phyloP scores from a whole-genome alignment of 1,140 invertebrate genomes.

The Ganaspis sp. region DNA sequence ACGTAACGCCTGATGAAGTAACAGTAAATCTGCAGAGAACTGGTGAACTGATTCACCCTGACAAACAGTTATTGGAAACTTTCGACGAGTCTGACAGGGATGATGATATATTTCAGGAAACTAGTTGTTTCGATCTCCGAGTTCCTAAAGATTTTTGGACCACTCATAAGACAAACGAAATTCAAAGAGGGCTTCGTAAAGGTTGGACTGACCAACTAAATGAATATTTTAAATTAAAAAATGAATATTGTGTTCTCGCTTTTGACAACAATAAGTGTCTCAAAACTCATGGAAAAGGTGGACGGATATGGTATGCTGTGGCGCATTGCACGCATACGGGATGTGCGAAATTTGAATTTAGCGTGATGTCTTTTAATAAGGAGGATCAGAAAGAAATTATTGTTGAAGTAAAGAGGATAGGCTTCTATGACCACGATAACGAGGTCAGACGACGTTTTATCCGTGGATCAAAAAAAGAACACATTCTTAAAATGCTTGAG shows the following conservation, averaged over 20 bases:
- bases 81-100: no score
- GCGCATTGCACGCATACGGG: neutral
- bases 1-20: no score
- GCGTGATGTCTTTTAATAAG: neutral
- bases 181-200: neutral
- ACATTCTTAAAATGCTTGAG: no score
- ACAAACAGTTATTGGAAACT: no score
- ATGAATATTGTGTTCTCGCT: neutral
- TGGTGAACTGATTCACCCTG: no score
- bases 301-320: neutral
- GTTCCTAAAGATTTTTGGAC: neutral
- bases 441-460: neutral
- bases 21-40: no score
- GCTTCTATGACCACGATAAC: neutral
- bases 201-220: neutral
- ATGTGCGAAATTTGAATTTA: neutral
- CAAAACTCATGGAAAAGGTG: neutral
- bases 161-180: neutral
- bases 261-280: neutral
- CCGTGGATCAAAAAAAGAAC: neutral
- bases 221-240: neutral
- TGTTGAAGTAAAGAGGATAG: neutral
- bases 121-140: neutral
- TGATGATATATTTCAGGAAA: no score
- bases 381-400: neutral